Conservation (phyloP, 2,113 vertebrate genomes). For the Microtus pennsylvanicus region DNA sequence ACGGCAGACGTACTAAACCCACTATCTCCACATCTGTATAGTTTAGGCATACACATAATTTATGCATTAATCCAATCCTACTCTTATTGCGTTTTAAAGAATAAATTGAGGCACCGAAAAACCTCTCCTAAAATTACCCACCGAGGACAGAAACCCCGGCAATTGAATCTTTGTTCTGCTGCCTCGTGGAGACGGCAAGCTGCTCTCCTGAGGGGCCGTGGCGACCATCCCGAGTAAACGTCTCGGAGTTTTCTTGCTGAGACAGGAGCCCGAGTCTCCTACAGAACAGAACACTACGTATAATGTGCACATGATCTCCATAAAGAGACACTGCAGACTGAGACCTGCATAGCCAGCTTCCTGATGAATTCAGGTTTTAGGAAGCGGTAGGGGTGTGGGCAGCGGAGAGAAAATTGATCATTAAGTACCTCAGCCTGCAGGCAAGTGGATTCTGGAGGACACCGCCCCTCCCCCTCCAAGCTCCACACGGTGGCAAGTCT, state of each 20-base stretch:
- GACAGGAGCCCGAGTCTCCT: background rate
- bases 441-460: background rate
- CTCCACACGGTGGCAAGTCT: accelerated
- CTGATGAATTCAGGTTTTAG: background rate
- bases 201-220: background rate
- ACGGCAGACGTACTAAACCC: background rate
- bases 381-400: accelerated
- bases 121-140: background rate
- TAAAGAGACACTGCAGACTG: background rate
- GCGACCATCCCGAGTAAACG: background rate
- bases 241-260: background rate
- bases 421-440: background rate
- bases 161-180: background rate
- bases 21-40: background rate
- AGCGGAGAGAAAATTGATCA: background rate
- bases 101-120: background rate
- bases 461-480: background rate
- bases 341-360: background rate
- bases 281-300: background rate
- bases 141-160: background rate
- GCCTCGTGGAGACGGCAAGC: background rate
- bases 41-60: background rate
- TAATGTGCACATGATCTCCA: background rate
- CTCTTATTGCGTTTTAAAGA: background rate
- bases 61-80: background rate